phyloP scores from a whole-genome alignment of 1,140 invertebrate species.

The Eupristina koningsbergeri region DNA sequence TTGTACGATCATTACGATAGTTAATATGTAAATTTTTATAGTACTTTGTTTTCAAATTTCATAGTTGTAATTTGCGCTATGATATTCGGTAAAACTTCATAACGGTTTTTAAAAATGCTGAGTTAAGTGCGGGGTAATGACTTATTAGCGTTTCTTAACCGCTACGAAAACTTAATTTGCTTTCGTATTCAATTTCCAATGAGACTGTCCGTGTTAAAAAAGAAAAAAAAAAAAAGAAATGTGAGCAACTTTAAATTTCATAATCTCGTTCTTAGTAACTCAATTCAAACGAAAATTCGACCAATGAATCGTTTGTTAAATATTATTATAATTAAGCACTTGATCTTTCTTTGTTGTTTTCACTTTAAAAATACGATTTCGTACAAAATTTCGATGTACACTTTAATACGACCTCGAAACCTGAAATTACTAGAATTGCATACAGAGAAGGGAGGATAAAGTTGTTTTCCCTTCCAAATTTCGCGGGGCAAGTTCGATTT shows the following conservation, averaged over 20 bases:
- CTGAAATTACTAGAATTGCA: neutral
- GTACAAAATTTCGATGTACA: neutral
- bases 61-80: too few relatives aligned
- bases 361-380: neutral
- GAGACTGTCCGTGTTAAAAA: neutral
- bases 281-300: too few relatives aligned
- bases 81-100: too few relatives aligned
- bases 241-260: neutral
- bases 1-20: too few relatives aligned
- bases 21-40: too few relatives aligned
- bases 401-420: neutral
- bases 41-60: too few relatives aligned
- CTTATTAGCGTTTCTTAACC: neutral
- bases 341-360: neutral
- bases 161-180: too few relatives aligned
- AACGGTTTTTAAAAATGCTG: too few relatives aligned
- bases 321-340: neutral
- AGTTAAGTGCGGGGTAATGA: too few relatives aligned
- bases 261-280: too few relatives aligned
- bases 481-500: neutral
- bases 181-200: neutral
- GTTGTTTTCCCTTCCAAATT: neutral
- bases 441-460: neutral
- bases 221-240: neutral
- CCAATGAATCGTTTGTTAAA: too few relatives aligned